phyloP scores from a whole-genome alignment of 1,140 invertebrate species.

The Antheraea pernyi region DNA sequence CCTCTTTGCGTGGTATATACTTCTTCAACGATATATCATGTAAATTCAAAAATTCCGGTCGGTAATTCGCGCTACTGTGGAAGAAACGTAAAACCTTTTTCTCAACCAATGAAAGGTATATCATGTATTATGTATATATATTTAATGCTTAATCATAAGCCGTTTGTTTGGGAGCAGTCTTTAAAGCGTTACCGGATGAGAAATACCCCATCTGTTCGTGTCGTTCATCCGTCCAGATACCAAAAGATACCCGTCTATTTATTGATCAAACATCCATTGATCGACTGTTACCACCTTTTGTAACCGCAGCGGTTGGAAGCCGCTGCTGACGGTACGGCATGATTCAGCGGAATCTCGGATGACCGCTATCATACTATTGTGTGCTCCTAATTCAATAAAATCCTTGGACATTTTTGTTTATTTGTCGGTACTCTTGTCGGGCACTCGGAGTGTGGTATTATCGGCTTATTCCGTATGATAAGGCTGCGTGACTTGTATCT shows the following conservation, averaged over 20 bases:
- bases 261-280: slow-evolving; percentile 74
- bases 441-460: slow-evolving; percentile 49
- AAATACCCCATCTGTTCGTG: neutral
- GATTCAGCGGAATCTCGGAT: slow-evolving; percentile 51
- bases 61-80: no score
- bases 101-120: no score
- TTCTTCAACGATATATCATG: no score
- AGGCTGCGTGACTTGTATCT: slow-evolving; percentile 45
- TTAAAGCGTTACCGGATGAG: neutral
- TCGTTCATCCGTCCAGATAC: neutral
- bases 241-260: slow-evolving; percentile 45
- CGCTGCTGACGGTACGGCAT: slow-evolving; percentile 33
- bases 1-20: no score
- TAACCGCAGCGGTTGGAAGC: slow-evolving; percentile 52
- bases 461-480: slow-evolving; percentile 56
- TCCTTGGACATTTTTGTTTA: slow-evolving; percentile 74
- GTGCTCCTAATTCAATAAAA: slow-evolving; percentile 77
- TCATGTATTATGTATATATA: no score
- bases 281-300: slow-evolving; percentile 74
- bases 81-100: no score
- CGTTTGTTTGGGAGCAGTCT: neutral
- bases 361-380: slow-evolving; percentile 56
- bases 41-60: no score
- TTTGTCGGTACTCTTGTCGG: slow-evolving; percentile 67
- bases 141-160: neutral